Evolutionary conservation across 2,113 vertebrate genomes (phyloP), one percentile per base, ranked within the genome.

Genomic region (Callorhinus ursinus): DNA sequence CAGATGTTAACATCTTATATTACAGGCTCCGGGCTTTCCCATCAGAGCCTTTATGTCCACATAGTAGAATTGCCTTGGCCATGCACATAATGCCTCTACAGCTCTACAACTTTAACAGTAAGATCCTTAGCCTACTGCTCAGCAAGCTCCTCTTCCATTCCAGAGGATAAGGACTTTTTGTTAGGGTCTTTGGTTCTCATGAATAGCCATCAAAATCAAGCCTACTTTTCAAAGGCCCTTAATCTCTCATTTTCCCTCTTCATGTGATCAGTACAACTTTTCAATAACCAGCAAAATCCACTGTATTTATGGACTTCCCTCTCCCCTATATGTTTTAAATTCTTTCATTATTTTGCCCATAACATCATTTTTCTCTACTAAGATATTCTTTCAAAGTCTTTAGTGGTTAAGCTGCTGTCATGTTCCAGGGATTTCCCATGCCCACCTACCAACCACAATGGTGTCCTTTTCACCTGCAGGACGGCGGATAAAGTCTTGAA

Each of bases 401-500:
- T 26, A 33, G 26, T 55, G 71, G 59, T 55, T 55, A 57, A n/a
- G 21, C 28, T 57, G 51, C 6, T 79, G 11, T 31, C 77, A 12
- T 69, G 18, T 46, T 67, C 36, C 49, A 31, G 16, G 10, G 16
- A 39, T 53, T 59, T 5, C 26, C 8, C 13, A 18, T 49, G 39
- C 8, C 53, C 36, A 13, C 3, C 19, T 67, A 39, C n/a, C 21
- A 13, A 22, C 4, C 4, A 69, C 4, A 5, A 18, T 0, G 9
- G 6, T n/a, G 11, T 42, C 1, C 51, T 88, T 83, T 63, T 39
- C 59, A 49, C 14, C 14, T 46, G 10, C 46, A 59, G 2, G 21
- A 46, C 7, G 51, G 26, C 13, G 9, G 3, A 59, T 14, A 8
- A 91, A 61, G 10, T 55, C 4, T 51, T 72, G 72, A 63, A 90